Conservation (phyloP, 2,113 vertebrate species). For the Alaudala cheleensis region DNA sequence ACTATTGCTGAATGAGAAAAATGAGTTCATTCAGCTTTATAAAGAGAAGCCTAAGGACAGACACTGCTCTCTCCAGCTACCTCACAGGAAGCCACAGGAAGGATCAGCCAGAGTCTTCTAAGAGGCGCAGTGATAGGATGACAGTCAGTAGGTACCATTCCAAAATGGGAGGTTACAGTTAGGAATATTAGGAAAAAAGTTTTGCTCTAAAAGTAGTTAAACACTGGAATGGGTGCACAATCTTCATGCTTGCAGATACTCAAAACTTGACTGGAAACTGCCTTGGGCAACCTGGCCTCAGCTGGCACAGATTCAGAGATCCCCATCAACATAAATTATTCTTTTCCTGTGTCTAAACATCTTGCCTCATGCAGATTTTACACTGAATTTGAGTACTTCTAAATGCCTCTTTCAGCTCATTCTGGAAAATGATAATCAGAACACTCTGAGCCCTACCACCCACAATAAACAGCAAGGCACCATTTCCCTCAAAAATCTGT, state of each 20-base stretch:
- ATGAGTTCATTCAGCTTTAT: background rate
- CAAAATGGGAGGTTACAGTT: background rate
- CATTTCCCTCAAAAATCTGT: background rate
- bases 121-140: fast-evolving
- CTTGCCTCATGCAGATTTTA: background rate
- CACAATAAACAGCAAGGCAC: background rate
- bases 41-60: background rate
- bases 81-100: background rate
- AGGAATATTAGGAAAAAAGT: background rate
- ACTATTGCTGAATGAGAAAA: background rate
- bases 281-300: background rate
- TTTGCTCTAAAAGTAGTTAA: background rate
- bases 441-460: background rate
- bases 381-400: background rate
- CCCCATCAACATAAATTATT: background rate
- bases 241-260: background rate
- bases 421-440: background rate
- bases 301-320: background rate
- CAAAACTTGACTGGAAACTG: background rate
- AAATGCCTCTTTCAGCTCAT: background rate
- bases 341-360: background rate
- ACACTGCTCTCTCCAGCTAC: background rate
- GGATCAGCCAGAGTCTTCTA: background rate
- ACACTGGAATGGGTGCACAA: background rate
- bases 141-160: background rate